phyloP scores from a whole-genome alignment of 2,888 invertebrate genomes.

The Horisme vitalbata region DNA sequence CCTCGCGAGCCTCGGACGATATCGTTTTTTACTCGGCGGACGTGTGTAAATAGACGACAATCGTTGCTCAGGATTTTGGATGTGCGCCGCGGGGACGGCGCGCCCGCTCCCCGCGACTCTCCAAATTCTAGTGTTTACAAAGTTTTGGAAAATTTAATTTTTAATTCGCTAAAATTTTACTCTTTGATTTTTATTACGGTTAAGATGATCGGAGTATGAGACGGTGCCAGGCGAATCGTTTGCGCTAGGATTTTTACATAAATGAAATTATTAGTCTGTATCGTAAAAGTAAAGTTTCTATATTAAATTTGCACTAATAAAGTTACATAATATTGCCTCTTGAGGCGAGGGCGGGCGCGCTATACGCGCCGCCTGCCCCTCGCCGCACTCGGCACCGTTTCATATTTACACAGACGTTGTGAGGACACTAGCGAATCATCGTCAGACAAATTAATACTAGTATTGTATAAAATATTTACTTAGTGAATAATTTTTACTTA shows the following conservation, averaged over 20 bases:
- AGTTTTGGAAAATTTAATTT: constrained; percentile 82
- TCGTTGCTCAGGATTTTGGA: constrained; percentile 75
- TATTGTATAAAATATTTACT: constrained; percentile 82
- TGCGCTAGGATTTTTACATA: constrained; percentile 82
- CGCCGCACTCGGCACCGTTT: constrained; percentile 55
- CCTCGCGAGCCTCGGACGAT: constrained; percentile 48
- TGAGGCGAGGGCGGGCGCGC: constrained; percentile 78
- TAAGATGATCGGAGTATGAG: constrained; percentile 76
- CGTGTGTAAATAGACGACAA: constrained; percentile 74
- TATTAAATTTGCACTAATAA: constrained; percentile 79
- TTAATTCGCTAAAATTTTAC: constrained; percentile 83
- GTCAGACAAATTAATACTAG: constrained; percentile 79
- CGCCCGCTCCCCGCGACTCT: constrained; percentile 42
- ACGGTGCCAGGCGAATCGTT: constrained; percentile 80
- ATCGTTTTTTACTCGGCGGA: constrained; percentile 63
- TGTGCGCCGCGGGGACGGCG: constrained; percentile 49
- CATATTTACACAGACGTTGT: constrained; percentile 71
- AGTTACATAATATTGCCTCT: constrained; percentile 68
- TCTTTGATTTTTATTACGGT: constrained; percentile 80
- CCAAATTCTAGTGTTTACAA: constrained; percentile 81
- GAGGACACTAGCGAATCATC: constrained; percentile 76
- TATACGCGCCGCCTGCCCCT: constrained; percentile 32
- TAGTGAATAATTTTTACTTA: constrained; percentile 83
- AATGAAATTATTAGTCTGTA: constrained; percentile 79
- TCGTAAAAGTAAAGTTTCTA: constrained; percentile 78